A percentile compares a stretch with the other conserved stretches of the same genome.
Evolutionary conservation across 2,797 vertebrate genomes (phyloP).

Genomic region (Sebastes aleutianus): DNA sequence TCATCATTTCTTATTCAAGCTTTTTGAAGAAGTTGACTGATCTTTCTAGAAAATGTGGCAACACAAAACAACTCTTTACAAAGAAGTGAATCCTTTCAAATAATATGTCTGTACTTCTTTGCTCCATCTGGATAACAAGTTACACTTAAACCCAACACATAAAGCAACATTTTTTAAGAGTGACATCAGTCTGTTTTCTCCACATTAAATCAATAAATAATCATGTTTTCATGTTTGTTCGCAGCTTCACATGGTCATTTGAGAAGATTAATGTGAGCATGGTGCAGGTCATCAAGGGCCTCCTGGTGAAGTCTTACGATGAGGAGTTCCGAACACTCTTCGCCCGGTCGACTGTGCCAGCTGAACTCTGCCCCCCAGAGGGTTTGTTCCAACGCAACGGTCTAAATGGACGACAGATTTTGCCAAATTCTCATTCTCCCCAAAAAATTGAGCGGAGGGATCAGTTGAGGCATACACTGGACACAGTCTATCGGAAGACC

Average conservation of each 20-base stretch:
- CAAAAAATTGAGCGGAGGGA: slow-evolving; percentile 83
- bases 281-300: slow-evolving; percentile 95
- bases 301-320: slow-evolving; percentile 93
- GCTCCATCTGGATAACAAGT: not conserved
- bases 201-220: not conserved
- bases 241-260: slow-evolving; percentile 96
- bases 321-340: slow-evolving; percentile 97
- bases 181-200: not conserved
- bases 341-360: slow-evolving; percentile 88
- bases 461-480: slow-evolving; percentile 84
- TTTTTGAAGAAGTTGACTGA: not conserved
- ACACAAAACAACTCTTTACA: not conserved
- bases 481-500: slow-evolving; percentile 84
- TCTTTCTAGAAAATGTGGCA: not conserved
- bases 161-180: not conserved
- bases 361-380: slow-evolving; percentile 77
- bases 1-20: not conserved
- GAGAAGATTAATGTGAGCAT: slow-evolving; percentile 98
- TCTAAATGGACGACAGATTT: slow-evolving; percentile 75
- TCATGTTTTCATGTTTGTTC: slow-evolving; percentile 53
- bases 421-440: slow-evolving; percentile 81
- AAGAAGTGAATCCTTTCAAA: not conserved
- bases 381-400: slow-evolving; percentile 75
- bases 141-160: not conserved
- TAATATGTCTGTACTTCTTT: not conserved